Conservation (phyloP, 1,140 invertebrate species). For the Halesus radiatus region DNA sequence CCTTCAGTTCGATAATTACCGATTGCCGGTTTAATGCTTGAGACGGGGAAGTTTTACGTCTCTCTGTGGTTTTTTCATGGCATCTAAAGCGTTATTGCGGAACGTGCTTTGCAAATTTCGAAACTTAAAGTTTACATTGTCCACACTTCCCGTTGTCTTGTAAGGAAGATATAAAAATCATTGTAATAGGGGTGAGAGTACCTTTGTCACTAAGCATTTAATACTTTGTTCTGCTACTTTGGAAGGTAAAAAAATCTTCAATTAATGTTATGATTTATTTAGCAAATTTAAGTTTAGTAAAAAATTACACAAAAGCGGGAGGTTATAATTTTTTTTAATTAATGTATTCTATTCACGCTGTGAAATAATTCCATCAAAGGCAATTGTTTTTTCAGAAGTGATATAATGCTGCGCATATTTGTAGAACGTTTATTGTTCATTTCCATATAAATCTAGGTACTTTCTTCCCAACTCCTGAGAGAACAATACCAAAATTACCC, state of each 20-base stretch:
- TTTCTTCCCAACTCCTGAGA: conserved; percentile 39
- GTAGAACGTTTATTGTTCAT: conserved; percentile 51
- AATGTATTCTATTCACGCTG: background rate
- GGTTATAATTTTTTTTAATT: background rate
- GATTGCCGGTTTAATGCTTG: conserved; percentile 55
- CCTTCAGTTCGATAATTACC: conserved; percentile 56
- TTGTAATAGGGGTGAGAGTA: background rate
- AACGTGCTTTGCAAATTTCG: conserved; percentile 53
- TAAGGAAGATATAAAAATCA: background rate
- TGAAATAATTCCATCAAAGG: background rate
- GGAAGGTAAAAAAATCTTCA: too few species aligned
- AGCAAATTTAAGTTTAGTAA: background rate
- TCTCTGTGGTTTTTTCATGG: conserved; percentile 57
- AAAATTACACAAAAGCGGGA: background rate
- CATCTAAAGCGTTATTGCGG: conserved; percentile 52
- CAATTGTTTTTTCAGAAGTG: conserved; percentile 39
- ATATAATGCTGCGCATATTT: conserved; percentile 43
- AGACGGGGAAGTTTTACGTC: conserved; percentile 53
- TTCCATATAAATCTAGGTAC: conserved; percentile 52
- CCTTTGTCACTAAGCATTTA: too few species aligned
- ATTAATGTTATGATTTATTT: too few species aligned
- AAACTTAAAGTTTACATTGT: conserved; percentile 43
- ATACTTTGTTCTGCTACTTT: too few species aligned
- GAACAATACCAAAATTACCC: conserved; percentile 57
- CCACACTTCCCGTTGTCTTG: background rate